Conservation (phyloP, 37 sponge, comb jelly and placozoan genomes). For the Eunapius fragilis region DNA sequence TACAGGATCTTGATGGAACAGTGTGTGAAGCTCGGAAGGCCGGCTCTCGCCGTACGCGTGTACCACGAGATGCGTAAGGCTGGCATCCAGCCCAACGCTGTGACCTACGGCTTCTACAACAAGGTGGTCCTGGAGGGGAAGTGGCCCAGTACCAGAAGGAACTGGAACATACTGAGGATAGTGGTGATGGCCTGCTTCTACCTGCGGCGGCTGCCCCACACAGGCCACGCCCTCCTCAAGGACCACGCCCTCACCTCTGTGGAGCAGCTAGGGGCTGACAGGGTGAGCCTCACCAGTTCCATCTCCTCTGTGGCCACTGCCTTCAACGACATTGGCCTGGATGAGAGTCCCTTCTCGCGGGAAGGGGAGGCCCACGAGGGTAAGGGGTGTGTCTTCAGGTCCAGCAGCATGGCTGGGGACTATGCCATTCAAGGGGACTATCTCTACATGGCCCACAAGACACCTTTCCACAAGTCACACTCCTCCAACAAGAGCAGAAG, state of each 20-base stretch:
- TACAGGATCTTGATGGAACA: slow-evolving; percentile 86
- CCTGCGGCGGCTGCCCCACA: slow-evolving; percentile 19
- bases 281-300: neutral
- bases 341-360: slow-evolving; percentile 20
- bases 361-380: neutral
- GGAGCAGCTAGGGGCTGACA: neutral
- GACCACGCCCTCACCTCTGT: neutral
- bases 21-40: slow-evolving; percentile 63
- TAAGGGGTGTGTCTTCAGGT: slow-evolving; percentile 6
- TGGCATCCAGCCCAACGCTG: slow-evolving; percentile 85
- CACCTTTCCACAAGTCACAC: slow-evolving; percentile 5
- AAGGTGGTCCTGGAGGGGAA: slow-evolving; percentile 60
- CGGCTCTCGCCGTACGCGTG: slow-evolving; percentile 78
- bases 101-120: slow-evolving; percentile 92
- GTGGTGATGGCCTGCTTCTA: slow-evolving; percentile 62
- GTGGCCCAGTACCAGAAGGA: slow-evolving; percentile 64
- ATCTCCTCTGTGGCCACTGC: neutral
- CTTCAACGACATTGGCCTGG: slow-evolving; percentile 41
- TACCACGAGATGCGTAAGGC: slow-evolving; percentile 71
- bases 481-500: neutral
- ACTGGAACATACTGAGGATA: slow-evolving; percentile 63
- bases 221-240: neutral
- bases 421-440: slow-evolving; percentile 47
- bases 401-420: slow-evolving; percentile 15
- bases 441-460: slow-evolving; percentile 43